Conservation (phyloP, 2,113 vertebrate genomes). For the Pipra filicauda region DNA sequence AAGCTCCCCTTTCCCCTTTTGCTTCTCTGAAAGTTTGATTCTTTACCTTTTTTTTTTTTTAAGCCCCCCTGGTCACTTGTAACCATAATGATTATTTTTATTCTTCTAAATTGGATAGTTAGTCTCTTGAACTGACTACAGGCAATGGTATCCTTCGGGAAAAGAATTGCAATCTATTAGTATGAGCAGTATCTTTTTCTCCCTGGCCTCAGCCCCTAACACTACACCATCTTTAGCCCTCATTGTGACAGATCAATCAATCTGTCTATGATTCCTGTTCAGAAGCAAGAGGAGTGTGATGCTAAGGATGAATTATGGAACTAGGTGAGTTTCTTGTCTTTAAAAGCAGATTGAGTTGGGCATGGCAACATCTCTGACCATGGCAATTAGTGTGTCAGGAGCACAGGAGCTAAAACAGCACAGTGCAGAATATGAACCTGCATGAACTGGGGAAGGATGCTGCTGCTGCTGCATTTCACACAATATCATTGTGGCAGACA, state of each 20-base stretch:
- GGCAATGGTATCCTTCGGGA: background rate
- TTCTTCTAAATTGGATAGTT: conserved; percentile 37
- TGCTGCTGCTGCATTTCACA: background rate
- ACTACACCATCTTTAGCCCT: conserved; percentile 10
- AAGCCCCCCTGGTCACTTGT: background rate
- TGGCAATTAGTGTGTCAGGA: background rate
- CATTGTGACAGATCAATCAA: conserved; percentile 32
- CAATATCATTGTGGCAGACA: background rate
- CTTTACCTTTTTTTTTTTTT: background rate
- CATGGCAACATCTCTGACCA: background rate
- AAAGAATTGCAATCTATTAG: conserved; percentile 1
- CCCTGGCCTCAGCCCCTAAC: background rate
- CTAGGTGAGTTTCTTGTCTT: background rate
- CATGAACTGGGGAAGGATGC: background rate
- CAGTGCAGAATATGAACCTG: background rate
- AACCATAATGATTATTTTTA: conserved; percentile 37
- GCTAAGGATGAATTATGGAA: conserved; percentile 35
- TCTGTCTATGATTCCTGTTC: background rate
- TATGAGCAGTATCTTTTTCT: background rate
- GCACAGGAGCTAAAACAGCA: fast-evolving
- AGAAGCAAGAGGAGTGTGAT: conserved; percentile 30
- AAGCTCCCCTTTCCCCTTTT: background rate
- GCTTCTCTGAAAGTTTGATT: background rate
- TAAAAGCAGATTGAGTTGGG: conserved; percentile 6
- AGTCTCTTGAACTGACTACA: conserved; percentile 18